Base-by-base conservation (phyloP, 35 echinoderm and acorn worm genomes). In the Ophiothrix spiculata region DNA sequence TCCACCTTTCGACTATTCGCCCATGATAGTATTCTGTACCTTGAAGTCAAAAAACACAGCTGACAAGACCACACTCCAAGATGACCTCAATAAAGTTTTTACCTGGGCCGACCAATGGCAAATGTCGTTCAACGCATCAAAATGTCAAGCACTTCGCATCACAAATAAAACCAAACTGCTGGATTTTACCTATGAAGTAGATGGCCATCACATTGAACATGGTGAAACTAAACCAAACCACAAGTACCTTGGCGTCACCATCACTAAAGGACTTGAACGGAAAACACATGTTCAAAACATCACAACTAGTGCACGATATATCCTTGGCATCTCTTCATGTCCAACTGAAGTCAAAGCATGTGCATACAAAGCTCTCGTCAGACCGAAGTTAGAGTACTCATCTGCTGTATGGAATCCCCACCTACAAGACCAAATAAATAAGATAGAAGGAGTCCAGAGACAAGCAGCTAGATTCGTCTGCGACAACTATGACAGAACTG, bases 281-380 rank as follows among this genome's bases (percentile, higher is more conserved):
- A 69, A 69, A 25, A 6, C 17, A 69, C 60, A 69, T 69, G 23
- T 69, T 2, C 4, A 15, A 25, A 69, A 15, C 60, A 25, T 15
- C 23, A 12, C 23, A 25, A 2, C 60, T 2, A 69, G 60, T 25
- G 60, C 25, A 69, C 60, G 60, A 12, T 25, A 28, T 28, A 69
- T n/a, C 25, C 25, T 12, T 10, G 60, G 60, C 60, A 25, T 69
- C 40, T 36, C 82, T 29, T 35, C 31, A 74, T n/a, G n/a, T n/a
- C n/a, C n/a, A n/a, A n/a, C n/a, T n/a, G 33, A 90, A 31, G 74
- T 84, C 33, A 90, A 86, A 83, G 64, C 32, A 13, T 46, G 19
- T 23, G 89, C 75, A 33, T 90, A 86, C 37, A 60, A 90, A 73
- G 17, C 49, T 3, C 82, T 90, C 37, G 82, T 90, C 33, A 42